Evolutionary conservation across 2,888 invertebrate genomes (phyloP), one percentile per base, ranked within the genome.

Genomic region (Pollenia amentaria): DNA sequence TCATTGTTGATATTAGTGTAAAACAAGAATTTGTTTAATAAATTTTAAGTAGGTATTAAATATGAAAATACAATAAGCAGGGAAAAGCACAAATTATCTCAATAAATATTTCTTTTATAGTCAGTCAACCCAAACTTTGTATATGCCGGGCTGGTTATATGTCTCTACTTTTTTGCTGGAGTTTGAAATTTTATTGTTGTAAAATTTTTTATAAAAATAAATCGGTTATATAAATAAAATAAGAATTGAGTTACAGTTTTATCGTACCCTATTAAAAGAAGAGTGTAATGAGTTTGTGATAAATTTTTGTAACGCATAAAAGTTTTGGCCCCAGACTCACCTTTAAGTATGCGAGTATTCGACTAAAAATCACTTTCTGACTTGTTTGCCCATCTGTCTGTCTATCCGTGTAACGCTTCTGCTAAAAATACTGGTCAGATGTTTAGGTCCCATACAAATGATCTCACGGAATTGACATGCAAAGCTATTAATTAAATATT

Each of bases 171-270:
- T 38, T 16, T 38, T 18, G 3, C 48, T 42, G 55, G 3, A 67
- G 38, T 57, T 60, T n/a, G 55, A 69, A 48, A n/a, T 76, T 65
- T 62, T 70, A 75, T 76, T 70, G 65, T 65, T 48, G 65, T 48
- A 65, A 62, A 62, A 60, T 46, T 18, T 18, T 64, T 62, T 60
- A 14, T 29, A 60, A 14, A 48, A 57, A 60, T 46, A 75, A 18
- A n/a, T 12, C 16, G 0, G 44, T 44, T 42, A 14, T 16, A 46
- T 62, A 46, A 62, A 44, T 70, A 53, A 53, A 46, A 72, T 40
- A 67, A 44, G 38, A 53, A 65, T 69, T 51, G n/a, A 65, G 69
- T 64, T 53, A 83, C 40, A 60, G 14, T 73, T 78, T 84, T 79
- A 53, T 29, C 29, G 6, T 29, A 29, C 29, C 29, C 29, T 6